phyloP scores from a whole-genome alignment of 2,113 vertebrate species.

The Sylvia atricapilla region DNA sequence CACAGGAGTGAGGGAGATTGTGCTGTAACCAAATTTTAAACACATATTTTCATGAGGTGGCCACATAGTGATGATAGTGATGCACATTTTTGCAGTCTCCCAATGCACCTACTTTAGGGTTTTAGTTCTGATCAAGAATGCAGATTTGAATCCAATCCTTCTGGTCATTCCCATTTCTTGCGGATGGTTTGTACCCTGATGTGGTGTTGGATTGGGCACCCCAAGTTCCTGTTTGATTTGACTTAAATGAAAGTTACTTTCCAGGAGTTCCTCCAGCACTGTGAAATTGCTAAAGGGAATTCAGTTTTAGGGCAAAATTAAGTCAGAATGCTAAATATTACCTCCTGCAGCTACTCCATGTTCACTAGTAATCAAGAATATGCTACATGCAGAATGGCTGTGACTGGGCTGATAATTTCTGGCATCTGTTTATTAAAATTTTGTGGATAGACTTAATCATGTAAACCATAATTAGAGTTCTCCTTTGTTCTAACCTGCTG shows the following conservation, averaged over 20 bases:
- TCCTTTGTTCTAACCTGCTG: conserved; percentile 14
- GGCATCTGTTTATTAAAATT: background rate
- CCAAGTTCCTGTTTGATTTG: background rate
- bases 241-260: background rate
- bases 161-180: background rate
- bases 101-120: background rate
- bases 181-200: background rate
- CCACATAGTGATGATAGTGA: background rate
- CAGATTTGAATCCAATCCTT: background rate
- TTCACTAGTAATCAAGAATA: background rate
- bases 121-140: background rate
- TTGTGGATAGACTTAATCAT: background rate
- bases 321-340: background rate
- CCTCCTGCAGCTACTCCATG: background rate
- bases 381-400: background rate
- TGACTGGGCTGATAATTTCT: background rate
- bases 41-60: background rate
- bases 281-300: background rate
- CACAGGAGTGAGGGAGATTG: background rate
- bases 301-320: background rate
- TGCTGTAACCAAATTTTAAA: background rate
- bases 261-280: background rate
- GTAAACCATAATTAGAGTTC: background rate
- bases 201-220: background rate
- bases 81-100: background rate